phyloP scores from a whole-genome alignment of 2,888 invertebrate species.

The Polymixis lichenea region DNA sequence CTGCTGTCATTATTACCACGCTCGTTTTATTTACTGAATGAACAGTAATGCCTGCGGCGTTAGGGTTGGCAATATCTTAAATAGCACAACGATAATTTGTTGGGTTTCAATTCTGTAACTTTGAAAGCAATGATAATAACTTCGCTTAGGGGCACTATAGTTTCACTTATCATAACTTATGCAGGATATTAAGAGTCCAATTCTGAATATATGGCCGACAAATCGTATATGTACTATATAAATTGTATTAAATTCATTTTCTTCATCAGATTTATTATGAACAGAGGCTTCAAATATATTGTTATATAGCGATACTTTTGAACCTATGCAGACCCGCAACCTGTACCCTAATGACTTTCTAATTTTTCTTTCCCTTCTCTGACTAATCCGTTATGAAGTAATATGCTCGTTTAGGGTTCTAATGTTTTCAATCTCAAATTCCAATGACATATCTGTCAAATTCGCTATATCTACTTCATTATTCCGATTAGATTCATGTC shows the following conservation, averaged over 20 bases:
- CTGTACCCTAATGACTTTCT: no score
- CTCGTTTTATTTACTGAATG: conserved; percentile 45
- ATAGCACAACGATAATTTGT: conserved; percentile 51
- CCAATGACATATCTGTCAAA: conserved; percentile 20
- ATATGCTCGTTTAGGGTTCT: not conserved
- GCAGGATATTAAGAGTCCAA: conserved; percentile 43
- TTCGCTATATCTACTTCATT: conserved; percentile 8
- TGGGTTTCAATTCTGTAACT: conserved; percentile 44
- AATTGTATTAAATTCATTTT: conserved; percentile 23
- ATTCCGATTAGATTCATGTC: not conserved
- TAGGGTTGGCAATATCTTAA: conserved; percentile 49
- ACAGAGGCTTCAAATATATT: not conserved
- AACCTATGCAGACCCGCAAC: no score
- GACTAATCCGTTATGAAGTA: not conserved
- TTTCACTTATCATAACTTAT: conserved; percentile 55
- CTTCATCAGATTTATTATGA: not conserved
- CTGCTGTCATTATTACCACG: conserved; percentile 35
- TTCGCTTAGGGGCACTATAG: conserved; percentile 55
- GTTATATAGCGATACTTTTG: not conserved
- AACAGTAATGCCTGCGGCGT: conserved; percentile 23
- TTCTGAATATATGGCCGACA: conserved; percentile 43
- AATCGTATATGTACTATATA: conserved; percentile 32
- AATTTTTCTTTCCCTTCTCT: no score
- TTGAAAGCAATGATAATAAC: conserved; percentile 55
- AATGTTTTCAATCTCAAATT: not conserved